Conservation (phyloP, 2,113 vertebrate genomes). For the Hydropotes inermis region DNA sequence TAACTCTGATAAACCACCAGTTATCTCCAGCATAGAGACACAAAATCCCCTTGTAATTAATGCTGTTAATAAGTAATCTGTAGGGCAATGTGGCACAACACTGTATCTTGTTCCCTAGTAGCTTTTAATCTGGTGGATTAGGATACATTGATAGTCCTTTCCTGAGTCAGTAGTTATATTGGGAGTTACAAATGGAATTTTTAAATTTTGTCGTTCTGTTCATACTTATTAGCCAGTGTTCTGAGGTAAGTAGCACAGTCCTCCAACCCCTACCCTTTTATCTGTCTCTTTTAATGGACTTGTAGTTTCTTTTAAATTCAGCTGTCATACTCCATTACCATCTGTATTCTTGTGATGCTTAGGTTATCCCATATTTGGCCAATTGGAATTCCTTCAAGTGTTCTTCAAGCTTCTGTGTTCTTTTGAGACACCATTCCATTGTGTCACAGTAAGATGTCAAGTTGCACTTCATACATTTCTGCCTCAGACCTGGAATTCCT, state of each 20-base stretch:
- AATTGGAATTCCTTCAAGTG: neutral
- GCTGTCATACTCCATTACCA: neutral
- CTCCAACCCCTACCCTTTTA: neutral
- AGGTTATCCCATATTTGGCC: neutral
- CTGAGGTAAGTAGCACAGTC: neutral
- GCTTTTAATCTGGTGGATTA: neutral
- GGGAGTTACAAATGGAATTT: neutral
- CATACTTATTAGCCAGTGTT: neutral
- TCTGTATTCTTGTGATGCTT: constrained; percentile 22
- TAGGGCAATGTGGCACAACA: neutral
- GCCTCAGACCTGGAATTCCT: neutral
- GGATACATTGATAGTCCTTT: neutral
- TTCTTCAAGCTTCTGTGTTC: neutral
- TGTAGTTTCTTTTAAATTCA: neutral
- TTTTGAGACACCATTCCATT: neutral
- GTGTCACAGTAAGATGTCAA: neutral
- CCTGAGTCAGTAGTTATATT: neutral
- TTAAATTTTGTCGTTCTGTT: neutral
- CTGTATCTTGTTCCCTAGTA: neutral
- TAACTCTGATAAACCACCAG: neutral
- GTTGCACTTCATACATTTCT: neutral
- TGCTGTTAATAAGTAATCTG: neutral
- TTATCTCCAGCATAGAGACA: neutral
- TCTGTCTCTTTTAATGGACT: neutral
- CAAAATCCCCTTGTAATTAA: neutral